Conservation (phyloP, 2,113 vertebrate genomes). For the Turnix velox region DNA sequence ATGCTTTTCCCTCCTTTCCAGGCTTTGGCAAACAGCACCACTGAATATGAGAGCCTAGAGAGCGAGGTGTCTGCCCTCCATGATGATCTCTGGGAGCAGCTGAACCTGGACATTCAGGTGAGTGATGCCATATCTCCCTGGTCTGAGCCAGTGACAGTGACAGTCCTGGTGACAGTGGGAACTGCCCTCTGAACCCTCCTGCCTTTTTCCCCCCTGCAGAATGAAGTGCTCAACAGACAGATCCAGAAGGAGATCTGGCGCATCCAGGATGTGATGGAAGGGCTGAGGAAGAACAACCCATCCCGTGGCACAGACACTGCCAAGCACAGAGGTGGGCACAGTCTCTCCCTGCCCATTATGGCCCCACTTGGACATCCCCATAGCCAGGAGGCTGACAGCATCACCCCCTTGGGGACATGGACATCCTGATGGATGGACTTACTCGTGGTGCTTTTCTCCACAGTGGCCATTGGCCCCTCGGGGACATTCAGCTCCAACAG, state of each 20-base stretch:
- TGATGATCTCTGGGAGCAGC: constrained; percentile 93
- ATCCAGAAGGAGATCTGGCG: constrained; percentile 97
- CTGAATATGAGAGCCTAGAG: constrained; percentile 90
- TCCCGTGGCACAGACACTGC: constrained; percentile 90
- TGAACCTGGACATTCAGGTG: constrained; percentile 91
- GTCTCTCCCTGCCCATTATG: not conserved
- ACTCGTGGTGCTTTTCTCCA: not conserved
- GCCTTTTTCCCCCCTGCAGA: constrained; percentile 64
- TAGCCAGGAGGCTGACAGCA: accelerated
- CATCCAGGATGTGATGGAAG: constrained; percentile 95
- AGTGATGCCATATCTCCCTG: no score
- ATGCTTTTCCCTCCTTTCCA: not conserved
- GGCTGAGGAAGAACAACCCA: constrained; percentile 89
- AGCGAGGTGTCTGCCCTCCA: constrained; percentile 89
- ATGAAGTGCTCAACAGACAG: constrained; percentile 85
- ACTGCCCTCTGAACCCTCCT: not conserved
- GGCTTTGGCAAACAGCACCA: constrained; percentile 80
- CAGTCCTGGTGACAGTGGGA: accelerated
- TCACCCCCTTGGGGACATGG: accelerated
- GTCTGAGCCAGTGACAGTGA: no score
- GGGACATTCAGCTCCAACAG: constrained; percentile 94
- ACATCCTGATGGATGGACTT: accelerated
- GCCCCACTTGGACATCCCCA: no score
- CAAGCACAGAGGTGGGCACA: constrained; percentile 84
- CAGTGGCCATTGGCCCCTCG: constrained; percentile 79